Percentiles rank a stretch among this genome's conserved stretches.
Evolutionary conservation across 1,140 invertebrate genomes (phyloP).

Genomic region (Galleria mellonella): DNA sequence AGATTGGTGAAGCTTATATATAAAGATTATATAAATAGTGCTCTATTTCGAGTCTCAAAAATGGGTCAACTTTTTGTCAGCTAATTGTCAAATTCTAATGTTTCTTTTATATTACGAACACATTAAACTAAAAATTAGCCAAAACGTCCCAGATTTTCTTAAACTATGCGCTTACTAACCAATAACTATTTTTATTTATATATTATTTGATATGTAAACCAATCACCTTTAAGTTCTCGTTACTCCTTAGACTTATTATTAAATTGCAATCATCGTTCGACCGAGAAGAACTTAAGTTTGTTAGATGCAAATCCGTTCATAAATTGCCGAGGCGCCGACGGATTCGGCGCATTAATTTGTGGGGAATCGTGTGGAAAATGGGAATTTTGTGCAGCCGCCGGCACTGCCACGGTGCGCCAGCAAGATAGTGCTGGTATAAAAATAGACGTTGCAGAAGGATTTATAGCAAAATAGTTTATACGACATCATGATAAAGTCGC

Average conservation of each 20-base stretch:
- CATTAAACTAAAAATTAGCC: no score
- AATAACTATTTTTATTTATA: no score
- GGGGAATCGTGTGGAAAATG: slow-evolving; percentile 70
- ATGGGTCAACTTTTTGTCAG: no score
- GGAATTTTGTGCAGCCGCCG: slow-evolving; percentile 68
- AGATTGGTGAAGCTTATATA: no score
- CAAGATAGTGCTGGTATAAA: slow-evolving; percentile 16
- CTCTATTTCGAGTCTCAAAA: no score
- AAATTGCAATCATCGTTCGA: slow-evolving; percentile 38
- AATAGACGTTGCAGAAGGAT: slow-evolving; percentile 1
- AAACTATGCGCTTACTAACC: no score
- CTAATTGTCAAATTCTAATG: no score
- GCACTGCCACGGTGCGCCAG: slow-evolving; percentile 31
- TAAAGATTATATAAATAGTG: no score
- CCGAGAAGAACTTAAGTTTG: slow-evolving; percentile 48
- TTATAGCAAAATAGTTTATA: slow-evolving; percentile 7
- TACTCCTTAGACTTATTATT: neutral
- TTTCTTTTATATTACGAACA: no score
- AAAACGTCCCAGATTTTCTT: no score
- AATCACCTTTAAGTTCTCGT: no score
- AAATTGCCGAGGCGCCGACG: slow-evolving; percentile 62
- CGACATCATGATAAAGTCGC: neutral
- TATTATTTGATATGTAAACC: no score
- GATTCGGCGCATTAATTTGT: slow-evolving; percentile 68
- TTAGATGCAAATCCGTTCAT: slow-evolving; percentile 62